Conservation (phyloP, 2,888 invertebrate species). For the Parascotia fuliginaria region DNA sequence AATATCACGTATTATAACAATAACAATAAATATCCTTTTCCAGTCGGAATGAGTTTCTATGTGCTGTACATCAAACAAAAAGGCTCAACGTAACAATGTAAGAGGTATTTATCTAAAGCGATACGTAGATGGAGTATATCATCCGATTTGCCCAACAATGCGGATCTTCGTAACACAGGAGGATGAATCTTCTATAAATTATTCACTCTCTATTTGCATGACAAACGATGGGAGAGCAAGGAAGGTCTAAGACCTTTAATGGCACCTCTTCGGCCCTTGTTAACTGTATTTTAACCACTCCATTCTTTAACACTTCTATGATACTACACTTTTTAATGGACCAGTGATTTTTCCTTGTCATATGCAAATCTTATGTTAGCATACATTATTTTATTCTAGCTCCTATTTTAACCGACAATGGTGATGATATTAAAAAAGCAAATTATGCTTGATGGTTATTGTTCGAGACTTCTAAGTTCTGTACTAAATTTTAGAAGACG, state of each 20-base stretch:
- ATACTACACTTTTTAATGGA: slow-evolving; percentile 70
- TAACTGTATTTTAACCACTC: slow-evolving; percentile 56
- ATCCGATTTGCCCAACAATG: slow-evolving; percentile 65
- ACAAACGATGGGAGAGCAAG: slow-evolving; percentile 73
- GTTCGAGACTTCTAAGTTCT: slow-evolving; percentile 33
- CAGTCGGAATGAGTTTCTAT: not conserved
- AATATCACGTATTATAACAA: not conserved
- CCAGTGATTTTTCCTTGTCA: slow-evolving; percentile 77
- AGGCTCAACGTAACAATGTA: slow-evolving; percentile 32
- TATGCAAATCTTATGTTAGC: slow-evolving; percentile 77
- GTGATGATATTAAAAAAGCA: slow-evolving; percentile 60
- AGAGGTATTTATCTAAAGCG: slow-evolving; percentile 33
- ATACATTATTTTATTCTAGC: slow-evolving; percentile 72
- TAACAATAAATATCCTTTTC: not conserved
- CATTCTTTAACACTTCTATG: slow-evolving; percentile 60
- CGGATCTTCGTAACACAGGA: slow-evolving; percentile 64
- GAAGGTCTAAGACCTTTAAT: slow-evolving; percentile 76
- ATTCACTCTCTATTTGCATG: slow-evolving; percentile 83
- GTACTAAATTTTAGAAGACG: slow-evolving; percentile 33
- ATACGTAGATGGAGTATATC: slow-evolving; percentile 46
- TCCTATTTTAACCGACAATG: slow-evolving; percentile 53
- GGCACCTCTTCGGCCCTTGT: slow-evolving; percentile 64
- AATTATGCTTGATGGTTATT: slow-evolving; percentile 49
- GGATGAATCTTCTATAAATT: slow-evolving; percentile 78
- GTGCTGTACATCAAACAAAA: slow-evolving; percentile 29